Evolutionary conservation across 92 coral and sea anemone species (phyloP), one percentile per base, ranked within the genome.

Genomic region (Zoanthus sociatus): DNA sequence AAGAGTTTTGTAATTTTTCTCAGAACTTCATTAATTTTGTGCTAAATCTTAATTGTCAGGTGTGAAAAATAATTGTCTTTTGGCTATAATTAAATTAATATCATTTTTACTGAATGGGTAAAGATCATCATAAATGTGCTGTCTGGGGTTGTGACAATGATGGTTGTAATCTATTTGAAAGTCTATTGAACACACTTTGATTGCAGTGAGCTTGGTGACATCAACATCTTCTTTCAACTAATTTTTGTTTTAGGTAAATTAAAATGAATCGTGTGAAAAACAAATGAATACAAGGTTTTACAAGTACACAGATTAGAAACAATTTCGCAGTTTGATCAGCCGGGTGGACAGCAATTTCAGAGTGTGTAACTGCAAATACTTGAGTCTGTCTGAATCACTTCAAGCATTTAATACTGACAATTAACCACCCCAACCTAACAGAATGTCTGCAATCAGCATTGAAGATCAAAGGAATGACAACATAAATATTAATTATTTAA

Each of bases 91-190:
- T 58, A 10, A 58, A 58, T n/a, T 58, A 58, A 58, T 58, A 58
- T 14, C 3, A 12, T 58, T 58, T 58, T 14, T 58, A 58, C 64
- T 18, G n/a, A 14, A 14, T 58, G 64, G 5, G 16, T 12, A 58
- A 58, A 58, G 64, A 0, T 58, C n/a, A 15, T 58, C 64, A 58
- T 58, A n/a, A n/a, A n/a, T 58, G 64, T 58, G 20, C 64, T 58
- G 81, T 51, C 1, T 76, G n/a, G 67, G 64, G 81, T 21, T 76
- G 46, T 51, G 81, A 76, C n/a, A 76, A 76, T 76, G 58, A 76
- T 3, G 17, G 32, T 6, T 20, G 56, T 75, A 5, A n/a, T 67
- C 26, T 37, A 30, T 67, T n/a, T 21, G 37, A 67, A n/a, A 67
- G 46, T 68, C 14, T 14, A 68, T 37, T 68, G 45, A 21, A 21